Percentiles rank a stretch among this genome's conserved stretches.
Conservation (phyloP, 2,888 invertebrate genomes). For the Frankliniella intonsa region DNA sequence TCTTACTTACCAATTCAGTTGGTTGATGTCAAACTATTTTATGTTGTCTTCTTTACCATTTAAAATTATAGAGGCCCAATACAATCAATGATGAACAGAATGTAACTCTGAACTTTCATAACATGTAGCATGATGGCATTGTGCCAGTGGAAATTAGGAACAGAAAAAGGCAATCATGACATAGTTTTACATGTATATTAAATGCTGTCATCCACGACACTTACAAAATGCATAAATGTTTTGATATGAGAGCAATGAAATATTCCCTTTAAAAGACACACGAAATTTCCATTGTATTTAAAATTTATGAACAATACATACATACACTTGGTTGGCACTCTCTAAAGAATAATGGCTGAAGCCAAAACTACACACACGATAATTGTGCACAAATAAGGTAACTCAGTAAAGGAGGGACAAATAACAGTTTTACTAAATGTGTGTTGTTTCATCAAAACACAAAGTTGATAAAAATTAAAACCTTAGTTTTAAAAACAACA, state of each 20-base stretch:
- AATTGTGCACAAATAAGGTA: not conserved
- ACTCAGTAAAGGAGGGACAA: not conserved
- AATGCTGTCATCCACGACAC: not conserved
- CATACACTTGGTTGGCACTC: not conserved
- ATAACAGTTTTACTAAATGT: too few species aligned
- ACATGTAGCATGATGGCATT: too few species aligned
- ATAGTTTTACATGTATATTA: not conserved
- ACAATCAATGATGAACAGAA: not conserved
- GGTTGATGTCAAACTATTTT: too few species aligned
- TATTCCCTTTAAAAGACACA: not conserved
- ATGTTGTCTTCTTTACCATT: not conserved
- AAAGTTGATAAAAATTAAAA: not conserved
- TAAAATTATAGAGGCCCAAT: not conserved
- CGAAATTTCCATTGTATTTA: not conserved
- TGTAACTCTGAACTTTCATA: not conserved
- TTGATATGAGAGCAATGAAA: not conserved
- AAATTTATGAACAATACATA: not conserved
- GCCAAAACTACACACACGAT: not conserved
- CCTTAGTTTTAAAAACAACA: too few species aligned
- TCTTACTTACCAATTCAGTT: too few species aligned
- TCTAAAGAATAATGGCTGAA: not conserved
- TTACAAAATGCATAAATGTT: slow-evolving; percentile 7
- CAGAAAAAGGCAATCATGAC: not conserved
- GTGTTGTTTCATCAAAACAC: not conserved
- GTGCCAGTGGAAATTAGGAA: not conserved